Conservation (phyloP, 2,113 vertebrate species). For the Myiozetetes cayanensis region DNA sequence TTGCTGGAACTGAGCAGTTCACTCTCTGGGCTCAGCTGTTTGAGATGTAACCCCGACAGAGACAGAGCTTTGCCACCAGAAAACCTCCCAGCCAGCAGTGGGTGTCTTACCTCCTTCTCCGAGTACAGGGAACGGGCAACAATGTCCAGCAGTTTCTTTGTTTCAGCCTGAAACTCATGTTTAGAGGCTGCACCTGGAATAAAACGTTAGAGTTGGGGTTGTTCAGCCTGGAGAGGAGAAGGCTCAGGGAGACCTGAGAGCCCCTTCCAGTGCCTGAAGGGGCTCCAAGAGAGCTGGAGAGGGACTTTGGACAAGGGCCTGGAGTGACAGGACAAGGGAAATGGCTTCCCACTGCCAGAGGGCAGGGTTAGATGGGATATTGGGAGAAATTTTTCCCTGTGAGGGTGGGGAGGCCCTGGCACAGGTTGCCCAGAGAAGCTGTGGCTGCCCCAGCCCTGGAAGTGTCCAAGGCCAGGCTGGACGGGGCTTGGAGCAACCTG, state of each 20-base stretch:
- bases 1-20: background rate
- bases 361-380: rapidly evolving
- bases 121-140: conserved; percentile 96
- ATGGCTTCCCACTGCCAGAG: background rate
- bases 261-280: background rate
- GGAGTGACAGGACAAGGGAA: background rate
- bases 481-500: background rate
- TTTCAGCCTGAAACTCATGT: conserved; percentile 97
- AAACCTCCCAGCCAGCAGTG: background rate
- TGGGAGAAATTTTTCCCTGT: background rate
- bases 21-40: background rate
- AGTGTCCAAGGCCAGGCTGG: background rate
- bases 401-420: background rate
- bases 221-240: background rate
- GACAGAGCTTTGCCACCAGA: background rate
- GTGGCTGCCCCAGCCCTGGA: background rate
- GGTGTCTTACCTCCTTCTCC: conserved; percentile 87
- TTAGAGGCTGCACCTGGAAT: conserved; percentile 82
- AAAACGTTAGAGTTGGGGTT: background rate
- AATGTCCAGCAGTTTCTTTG: conserved; percentile 95
- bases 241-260: background rate
- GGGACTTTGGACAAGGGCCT: background rate
- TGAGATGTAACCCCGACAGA: background rate
- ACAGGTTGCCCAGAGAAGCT: background rate
- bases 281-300: background rate